Evolutionary conservation across 1,140 invertebrate genomes (phyloP).

Genomic region (Agrypnia vestita): DNA sequence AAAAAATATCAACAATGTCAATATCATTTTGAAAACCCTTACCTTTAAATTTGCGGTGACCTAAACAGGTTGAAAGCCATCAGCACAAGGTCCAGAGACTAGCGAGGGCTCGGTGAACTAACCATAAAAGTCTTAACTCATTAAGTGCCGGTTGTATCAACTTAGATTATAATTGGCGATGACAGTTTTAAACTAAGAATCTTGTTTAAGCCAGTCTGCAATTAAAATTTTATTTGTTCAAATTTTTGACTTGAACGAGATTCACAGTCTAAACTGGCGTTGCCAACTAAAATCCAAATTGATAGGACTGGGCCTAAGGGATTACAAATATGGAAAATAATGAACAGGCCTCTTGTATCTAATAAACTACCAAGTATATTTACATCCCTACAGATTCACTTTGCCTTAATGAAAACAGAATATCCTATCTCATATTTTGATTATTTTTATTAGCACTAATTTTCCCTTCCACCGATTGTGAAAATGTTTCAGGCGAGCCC

Average conservation of each 20-base stretch:
- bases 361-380: background rate
- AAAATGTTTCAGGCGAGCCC: constrained; percentile 32
- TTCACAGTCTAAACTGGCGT: too few species aligned
- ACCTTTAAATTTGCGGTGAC: too few species aligned
- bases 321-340: background rate
- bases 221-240: background rate
- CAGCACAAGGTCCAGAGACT: too few species aligned
- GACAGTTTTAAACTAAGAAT: too few species aligned
- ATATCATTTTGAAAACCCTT: too few species aligned
- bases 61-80: too few species aligned
- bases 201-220: background rate
- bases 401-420: background rate
- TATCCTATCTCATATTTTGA: background rate
- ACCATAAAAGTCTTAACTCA: too few species aligned
- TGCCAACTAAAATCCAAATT: background rate
- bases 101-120: too few species aligned
- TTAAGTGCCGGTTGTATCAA: too few species aligned
- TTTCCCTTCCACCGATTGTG: background rate
- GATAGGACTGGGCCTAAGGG: background rate
- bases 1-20: too few species aligned
- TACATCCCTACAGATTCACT: background rate
- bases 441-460: background rate
- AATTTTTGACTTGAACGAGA: too few species aligned
- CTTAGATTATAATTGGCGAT: too few species aligned
- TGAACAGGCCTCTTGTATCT: background rate